Conservation (phyloP, 1,140 invertebrate genomes). For the Coptotermes formosanus region DNA sequence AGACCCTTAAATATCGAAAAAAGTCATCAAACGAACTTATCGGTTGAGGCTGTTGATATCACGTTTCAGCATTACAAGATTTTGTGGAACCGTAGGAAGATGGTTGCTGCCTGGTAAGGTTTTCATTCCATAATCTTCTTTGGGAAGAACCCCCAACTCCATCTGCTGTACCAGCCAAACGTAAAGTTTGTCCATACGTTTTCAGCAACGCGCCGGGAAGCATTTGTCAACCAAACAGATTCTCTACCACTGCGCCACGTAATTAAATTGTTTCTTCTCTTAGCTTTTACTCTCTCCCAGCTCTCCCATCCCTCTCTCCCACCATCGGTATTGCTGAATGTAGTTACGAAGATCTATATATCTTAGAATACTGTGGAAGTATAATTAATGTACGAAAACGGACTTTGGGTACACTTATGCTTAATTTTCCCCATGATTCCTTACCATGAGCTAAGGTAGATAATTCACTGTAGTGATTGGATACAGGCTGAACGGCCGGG, state of each 20-base stretch:
- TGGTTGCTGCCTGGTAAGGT: neutral
- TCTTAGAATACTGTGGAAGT: neutral
- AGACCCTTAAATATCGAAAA: too few species aligned
- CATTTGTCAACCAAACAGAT: constrained; percentile 16
- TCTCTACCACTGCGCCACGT: neutral
- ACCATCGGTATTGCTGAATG: neutral
- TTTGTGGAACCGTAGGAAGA: neutral
- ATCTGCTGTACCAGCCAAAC: neutral
- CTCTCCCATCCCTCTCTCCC: neutral
- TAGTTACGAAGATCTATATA: neutral
- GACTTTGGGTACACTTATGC: neutral
- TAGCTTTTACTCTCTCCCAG: neutral
- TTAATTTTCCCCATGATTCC: neutral
- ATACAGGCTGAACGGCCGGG: too few species aligned
- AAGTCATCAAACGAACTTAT: too few species aligned
- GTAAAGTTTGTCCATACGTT: neutral
- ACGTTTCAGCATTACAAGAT: neutral
- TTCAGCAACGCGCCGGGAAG: constrained; percentile 10
- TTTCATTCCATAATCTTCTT: neutral
- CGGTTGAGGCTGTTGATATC: neutral
- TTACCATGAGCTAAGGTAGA: neutral
- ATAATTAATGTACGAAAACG: neutral
- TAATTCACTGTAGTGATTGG: too few species aligned
- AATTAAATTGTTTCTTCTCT: constrained; percentile 15
- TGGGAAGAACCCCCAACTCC: neutral